These are phyloP conservation scores for Drosophila albomicans DNA, from an alignment of 1,140 invertebrate species.

Conservation along the genomic window DNA sequence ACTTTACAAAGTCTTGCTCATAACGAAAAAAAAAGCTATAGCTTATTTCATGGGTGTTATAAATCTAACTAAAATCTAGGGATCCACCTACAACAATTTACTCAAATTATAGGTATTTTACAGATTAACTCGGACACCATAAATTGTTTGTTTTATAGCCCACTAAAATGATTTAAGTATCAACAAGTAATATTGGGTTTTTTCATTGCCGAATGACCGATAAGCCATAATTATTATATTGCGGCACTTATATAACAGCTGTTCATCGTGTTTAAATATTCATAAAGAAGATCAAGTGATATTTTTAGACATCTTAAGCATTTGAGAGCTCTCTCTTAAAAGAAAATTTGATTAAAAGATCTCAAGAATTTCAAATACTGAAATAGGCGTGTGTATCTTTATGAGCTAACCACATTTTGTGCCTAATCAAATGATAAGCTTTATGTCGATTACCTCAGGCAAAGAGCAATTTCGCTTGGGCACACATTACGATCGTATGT, in stretches of 20 bases:
- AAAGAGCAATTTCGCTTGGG: conserved; percentile 38
- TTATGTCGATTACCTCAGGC: conserved; percentile 64
- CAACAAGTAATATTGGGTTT: conserved; percentile 10
- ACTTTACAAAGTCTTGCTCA: background rate
- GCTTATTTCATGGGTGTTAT: background rate
- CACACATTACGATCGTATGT: conserved; percentile 32
- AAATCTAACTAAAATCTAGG: background rate
- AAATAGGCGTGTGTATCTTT: conserved; percentile 58
- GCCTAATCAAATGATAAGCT: conserved; percentile 79
- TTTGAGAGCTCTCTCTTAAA: background rate
- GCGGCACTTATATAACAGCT: background rate
- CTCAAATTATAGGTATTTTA: background rate
- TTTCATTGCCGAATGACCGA: background rate
- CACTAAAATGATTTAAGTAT: conserved; percentile 11
- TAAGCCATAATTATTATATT: background rate
- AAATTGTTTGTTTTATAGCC: conserved; percentile 5
- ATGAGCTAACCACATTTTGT: conserved; percentile 52
- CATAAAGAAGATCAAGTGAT: background rate
- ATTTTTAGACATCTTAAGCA: conserved; percentile 1
- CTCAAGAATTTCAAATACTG: conserved; percentile 38
- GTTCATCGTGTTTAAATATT: background rate
- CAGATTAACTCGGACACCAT: background rate
- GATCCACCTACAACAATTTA: background rate
- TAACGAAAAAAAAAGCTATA: too few relatives aligned
- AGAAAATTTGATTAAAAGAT: conserved; percentile 59